Evolutionary conservation across 2,888 invertebrate species (phyloP), one percentile per base, ranked within the genome.

Genomic region (Drosophila yooni): DNA sequence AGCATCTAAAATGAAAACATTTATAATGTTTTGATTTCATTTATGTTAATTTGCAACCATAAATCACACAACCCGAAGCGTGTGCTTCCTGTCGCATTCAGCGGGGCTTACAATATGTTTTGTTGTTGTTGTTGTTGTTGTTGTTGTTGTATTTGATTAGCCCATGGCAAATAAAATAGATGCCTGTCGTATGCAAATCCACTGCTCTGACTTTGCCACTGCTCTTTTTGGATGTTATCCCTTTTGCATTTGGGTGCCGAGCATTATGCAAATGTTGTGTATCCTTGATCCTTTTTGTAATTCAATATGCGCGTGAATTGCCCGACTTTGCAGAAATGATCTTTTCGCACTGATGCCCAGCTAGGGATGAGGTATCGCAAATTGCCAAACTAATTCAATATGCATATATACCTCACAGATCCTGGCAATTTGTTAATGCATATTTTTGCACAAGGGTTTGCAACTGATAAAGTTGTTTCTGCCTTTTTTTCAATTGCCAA

Each of bases 21-120:
- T 90, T 83, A 82, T 75, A 89, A 82, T 91, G 82, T 92, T 91
- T 88, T 91, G 91, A 91, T 91, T 92, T 83, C 82, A 76, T 87
- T 91, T 92, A 86, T 91, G 91, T 83, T 86, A 90, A 92, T 91
- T 90, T 87, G 61, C 71, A 74, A 76, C 78, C 88, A 89, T 90
- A 90, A 90, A 90, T 91, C 90, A 91, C 54, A 76, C 53, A 67
- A 70, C 70, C 31, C 56, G 18, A 54, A 91, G 81, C 92, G 92
- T 92, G 92, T 92, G 92, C 88, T 92, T 92, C 89, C 91, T 92
- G 92, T 90, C 92, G 73, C 60, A 59, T 53, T 59, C 60, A 51
- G 34, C 65, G 50, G 53, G 65, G 69, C 61, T 77, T 77, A 69
- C 80, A 77, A 57, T 74, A 76, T 38, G 67, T 52, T 43, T 88